These are phyloP conservation scores for Tachypleus tridentatus DNA, from an alignment of 1,140 invertebrate species.

Conservation along the genomic window DNA sequence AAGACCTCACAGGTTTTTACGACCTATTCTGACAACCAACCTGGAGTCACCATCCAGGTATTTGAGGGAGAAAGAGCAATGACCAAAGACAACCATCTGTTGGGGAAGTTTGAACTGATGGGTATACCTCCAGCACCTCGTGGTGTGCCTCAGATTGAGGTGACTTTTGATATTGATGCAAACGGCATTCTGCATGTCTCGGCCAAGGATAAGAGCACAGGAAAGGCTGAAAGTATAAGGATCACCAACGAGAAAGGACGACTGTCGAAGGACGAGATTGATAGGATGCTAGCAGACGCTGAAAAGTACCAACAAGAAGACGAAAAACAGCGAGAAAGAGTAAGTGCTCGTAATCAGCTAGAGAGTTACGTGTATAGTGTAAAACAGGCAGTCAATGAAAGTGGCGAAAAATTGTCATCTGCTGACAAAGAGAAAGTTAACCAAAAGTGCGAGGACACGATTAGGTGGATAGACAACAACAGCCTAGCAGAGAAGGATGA, in stretches of 20 bases:
- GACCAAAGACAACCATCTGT: constrained; percentile 45
- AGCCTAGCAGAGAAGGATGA: too few species aligned
- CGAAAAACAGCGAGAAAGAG: constrained; percentile 27
- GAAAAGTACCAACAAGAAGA: constrained; percentile 35
- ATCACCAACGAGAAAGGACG: constrained; percentile 39
- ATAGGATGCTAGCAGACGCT: constrained; percentile 43
- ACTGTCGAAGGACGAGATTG: constrained; percentile 45
- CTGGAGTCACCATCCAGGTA: constrained; percentile 71
- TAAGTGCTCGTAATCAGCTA: constrained; percentile 29
- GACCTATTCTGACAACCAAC: constrained; percentile 92
- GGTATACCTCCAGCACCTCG: constrained; percentile 44
- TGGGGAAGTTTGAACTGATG: constrained; percentile 46
- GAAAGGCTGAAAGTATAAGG: constrained; percentile 77
- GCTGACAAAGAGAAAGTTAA: too few species aligned
- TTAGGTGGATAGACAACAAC: too few species aligned
- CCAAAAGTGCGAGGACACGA: too few species aligned
- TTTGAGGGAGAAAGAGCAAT: constrained; percentile 46
- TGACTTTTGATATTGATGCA: constrained; percentile 48
- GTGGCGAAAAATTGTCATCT: neutral
- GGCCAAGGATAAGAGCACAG: constrained; percentile 52
- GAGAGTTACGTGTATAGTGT: constrained; percentile 23
- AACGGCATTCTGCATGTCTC: constrained; percentile 37
- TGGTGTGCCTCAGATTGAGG: constrained; percentile 43
- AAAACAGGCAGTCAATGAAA: constrained; percentile 9
- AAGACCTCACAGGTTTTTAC: constrained; percentile 79